phyloP scores from a whole-genome alignment of 2,797 vertebrate species.

The Mormyrus hasselquistii region DNA sequence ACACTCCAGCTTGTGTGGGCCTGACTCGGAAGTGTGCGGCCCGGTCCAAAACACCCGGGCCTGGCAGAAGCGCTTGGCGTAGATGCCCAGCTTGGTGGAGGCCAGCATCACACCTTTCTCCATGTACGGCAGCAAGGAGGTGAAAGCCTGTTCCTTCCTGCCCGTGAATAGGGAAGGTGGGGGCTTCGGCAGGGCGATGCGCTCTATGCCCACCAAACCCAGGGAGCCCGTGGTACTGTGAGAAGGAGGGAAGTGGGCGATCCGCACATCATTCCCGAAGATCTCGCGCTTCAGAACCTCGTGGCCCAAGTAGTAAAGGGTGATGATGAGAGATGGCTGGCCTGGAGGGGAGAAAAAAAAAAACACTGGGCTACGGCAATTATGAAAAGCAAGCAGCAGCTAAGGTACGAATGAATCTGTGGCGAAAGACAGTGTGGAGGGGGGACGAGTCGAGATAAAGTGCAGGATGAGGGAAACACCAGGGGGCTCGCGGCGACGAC shows the following conservation, averaged over 20 bases:
- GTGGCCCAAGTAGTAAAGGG: slow-evolving; percentile 62
- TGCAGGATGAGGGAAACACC: not conserved
- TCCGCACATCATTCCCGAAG: slow-evolving; percentile 55
- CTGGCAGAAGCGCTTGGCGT: slow-evolving; percentile 64
- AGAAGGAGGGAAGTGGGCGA: slow-evolving; percentile 54
- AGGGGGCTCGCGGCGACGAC: not conserved
- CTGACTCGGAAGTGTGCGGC: slow-evolving; percentile 41
- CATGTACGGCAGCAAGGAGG: slow-evolving; percentile 65
- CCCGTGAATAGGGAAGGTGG: slow-evolving; percentile 47
- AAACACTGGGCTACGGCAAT: not conserved
- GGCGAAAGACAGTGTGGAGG: not conserved
- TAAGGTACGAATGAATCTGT: not conserved
- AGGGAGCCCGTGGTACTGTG: slow-evolving; percentile 31
- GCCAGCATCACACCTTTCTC: slow-evolving; percentile 68
- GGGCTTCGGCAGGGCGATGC: slow-evolving; percentile 59
- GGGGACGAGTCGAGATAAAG: not conserved
- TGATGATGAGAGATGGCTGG: slow-evolving; percentile 61
- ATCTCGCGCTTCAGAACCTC: slow-evolving; percentile 55
- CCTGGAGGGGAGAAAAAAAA: slow-evolving; percentile 36
- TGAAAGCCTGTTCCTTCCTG: slow-evolving; percentile 38
- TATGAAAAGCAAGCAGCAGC: not conserved
- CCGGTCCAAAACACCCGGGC: slow-evolving; percentile 73
- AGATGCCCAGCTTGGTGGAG: slow-evolving; percentile 63
- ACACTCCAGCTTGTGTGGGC: slow-evolving; percentile 62
- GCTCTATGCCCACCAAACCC: slow-evolving; percentile 40